Evolutionary conservation across 92 coral and sea anemone genomes (phyloP), one percentile per base, ranked within the genome.

Genomic region (Zoanthus solanderi): DNA sequence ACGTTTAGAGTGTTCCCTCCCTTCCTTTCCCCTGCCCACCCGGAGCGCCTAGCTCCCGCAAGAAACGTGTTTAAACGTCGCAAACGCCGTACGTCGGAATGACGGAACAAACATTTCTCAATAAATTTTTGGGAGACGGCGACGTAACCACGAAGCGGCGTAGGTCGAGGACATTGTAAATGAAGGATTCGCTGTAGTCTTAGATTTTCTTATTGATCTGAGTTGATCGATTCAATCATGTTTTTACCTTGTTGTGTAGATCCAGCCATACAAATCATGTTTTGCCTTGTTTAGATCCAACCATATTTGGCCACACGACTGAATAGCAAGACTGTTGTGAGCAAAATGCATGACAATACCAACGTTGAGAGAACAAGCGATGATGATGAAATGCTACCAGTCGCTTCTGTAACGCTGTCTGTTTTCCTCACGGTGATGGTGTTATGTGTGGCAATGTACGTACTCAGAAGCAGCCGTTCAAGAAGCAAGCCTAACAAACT

Each of bases 321-420:
- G 28, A 94, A 93, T 90, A 93, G 94, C 86, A 76, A 89, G 5
- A 78, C 87, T 7, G 92, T 93, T 14, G 69, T 54, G 28, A 81
- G 91, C 65, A 23, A 60, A 45, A 28, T 57, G 42, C 67, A 83
- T 12, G 82, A 83, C 9, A 50, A 7, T 7, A 88, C 79, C 73
- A 88, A 75, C 9, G 80, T 84, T 8, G 91, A 66, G 12, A 84
- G 68, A 1, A n/a, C 89, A 0, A 5, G 80, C 50, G 46, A 48
- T 4, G 92, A 56, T 50, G 34, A 34, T 4, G 92, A 56, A 44
- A 92, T 93, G 77, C 98, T 94, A 0, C 88, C 98, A 13, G 84
- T 78, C 45, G 98, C 95, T 58, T 94, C 98, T 17, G 87, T 94
- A 30, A 83, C 92, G 4, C 65, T 94, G 82, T 91, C 98, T 28